Conservation (phyloP, 2,888 invertebrate species). For the Cerastoderma edule region DNA sequence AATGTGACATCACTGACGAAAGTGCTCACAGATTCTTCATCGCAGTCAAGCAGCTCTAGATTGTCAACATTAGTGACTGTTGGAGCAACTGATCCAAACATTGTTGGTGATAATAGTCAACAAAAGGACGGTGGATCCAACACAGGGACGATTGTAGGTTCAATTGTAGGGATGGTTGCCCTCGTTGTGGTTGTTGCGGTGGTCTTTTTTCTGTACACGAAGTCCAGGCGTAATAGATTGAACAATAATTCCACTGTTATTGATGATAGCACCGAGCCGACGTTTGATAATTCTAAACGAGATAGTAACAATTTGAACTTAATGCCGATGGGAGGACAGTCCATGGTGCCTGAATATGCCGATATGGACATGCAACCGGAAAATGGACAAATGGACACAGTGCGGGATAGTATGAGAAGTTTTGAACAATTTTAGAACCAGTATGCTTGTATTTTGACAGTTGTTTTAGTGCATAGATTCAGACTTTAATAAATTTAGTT, state of each 20-base stretch:
- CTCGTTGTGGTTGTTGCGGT: background rate
- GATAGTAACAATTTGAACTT: constrained; percentile 11
- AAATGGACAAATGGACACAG: constrained; percentile 11
- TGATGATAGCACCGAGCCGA: constrained; percentile 12
- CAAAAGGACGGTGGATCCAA: background rate
- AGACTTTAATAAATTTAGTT: too few relatives aligned
- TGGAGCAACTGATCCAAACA: too few relatives aligned
- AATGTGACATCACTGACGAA: too few relatives aligned
- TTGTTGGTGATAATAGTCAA: background rate
- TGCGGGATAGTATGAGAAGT: constrained; percentile 4
- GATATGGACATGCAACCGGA: constrained; percentile 7
- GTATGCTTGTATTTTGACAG: too few relatives aligned
- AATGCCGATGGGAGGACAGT: constrained; percentile 12
- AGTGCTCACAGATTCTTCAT: too few relatives aligned
- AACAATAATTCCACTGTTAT: background rate
- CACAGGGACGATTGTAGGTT: background rate
- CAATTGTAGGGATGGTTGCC: background rate
- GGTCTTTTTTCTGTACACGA: background rate
- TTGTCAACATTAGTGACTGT: too few relatives aligned
- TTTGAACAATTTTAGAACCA: too few relatives aligned
- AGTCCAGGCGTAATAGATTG: background rate
- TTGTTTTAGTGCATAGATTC: too few relatives aligned
- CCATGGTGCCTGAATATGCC: constrained; percentile 1
- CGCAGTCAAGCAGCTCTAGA: too few relatives aligned
- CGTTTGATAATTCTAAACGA: constrained; percentile 7